These are phyloP conservation scores for Drosophila anomalipes DNA, from an alignment of 2,888 invertebrate genomes.

Conservation along the genomic window DNA sequence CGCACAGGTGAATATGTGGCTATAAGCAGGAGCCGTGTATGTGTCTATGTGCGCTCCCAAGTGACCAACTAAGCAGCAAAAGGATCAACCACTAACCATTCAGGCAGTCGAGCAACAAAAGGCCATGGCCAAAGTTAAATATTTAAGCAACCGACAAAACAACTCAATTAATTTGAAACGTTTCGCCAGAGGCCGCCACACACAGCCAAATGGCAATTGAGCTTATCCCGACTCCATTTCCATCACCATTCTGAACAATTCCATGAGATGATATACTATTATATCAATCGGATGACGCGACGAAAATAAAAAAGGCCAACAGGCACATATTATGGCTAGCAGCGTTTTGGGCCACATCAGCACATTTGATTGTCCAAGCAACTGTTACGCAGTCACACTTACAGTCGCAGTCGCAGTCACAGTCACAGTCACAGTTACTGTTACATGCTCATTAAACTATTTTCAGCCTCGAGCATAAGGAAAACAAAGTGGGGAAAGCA, in stretches of 20 bases:
- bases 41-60: slow-evolving; percentile 63
- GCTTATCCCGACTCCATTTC: slow-evolving; percentile 10
- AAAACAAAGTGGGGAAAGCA: neutral
- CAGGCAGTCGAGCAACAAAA: slow-evolving; percentile 61
- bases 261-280: slow-evolving; percentile 47
- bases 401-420: neutral
- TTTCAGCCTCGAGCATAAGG: slow-evolving; percentile 70
- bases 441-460: slow-evolving; percentile 85
- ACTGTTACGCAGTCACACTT: slow-evolving; percentile 1
- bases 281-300: slow-evolving; percentile 54
- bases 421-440: slow-evolving; percentile 79
- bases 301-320: slow-evolving; percentile 31
- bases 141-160: slow-evolving; percentile 81
- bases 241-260: slow-evolving; percentile 13
- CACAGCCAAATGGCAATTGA: slow-evolving; percentile 44
- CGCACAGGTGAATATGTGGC: slow-evolving; percentile 56
- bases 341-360: slow-evolving; percentile 38
- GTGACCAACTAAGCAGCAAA: slow-evolving; percentile 81
- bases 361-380: slow-evolving; percentile 13
- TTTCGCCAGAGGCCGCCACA: slow-evolving; percentile 40
- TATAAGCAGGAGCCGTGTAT: slow-evolving; percentile 22
- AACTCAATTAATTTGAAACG: slow-evolving; percentile 84
- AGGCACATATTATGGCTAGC: slow-evolving; percentile 18
- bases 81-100: slow-evolving; percentile 63
- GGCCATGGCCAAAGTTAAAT: slow-evolving; percentile 78